These are phyloP conservation scores for Urophycis tenuis DNA, from an alignment of 2,797 vertebrate species.

Conservation along the genomic window DNA sequence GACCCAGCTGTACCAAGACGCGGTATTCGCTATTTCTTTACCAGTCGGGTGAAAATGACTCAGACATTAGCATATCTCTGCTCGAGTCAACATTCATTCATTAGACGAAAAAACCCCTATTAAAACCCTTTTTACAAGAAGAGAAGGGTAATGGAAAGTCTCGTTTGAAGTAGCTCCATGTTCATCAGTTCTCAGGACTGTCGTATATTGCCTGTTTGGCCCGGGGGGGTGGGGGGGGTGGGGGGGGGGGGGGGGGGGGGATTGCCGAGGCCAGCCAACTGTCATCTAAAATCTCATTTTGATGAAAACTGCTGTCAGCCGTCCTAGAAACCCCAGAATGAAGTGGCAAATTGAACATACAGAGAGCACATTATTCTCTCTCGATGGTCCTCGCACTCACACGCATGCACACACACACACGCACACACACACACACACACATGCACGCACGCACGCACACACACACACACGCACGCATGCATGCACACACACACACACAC, in stretches of 20 bases:
- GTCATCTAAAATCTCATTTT: slow-evolving; percentile 32
- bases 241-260: not conserved
- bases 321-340: slow-evolving; percentile 3
- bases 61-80: slow-evolving; percentile 12
- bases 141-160: not conserved
- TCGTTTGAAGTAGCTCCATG: slow-evolving; percentile 22
- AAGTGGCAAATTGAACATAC: slow-evolving; percentile 38
- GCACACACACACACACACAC: no score
- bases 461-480: no score
- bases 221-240: not conserved
- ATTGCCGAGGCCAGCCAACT: slow-evolving; percentile 12
- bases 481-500: not conserved
- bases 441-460: no score
- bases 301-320: slow-evolving; percentile 36
- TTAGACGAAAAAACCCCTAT: not conserved
- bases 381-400: slow-evolving; percentile 46
- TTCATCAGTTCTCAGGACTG: slow-evolving; percentile 11
- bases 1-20: not conserved
- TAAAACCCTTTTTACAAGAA: not conserved
- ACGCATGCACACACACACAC: slow-evolving; percentile 68
- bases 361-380: slow-evolving; percentile 68
- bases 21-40: not conserved
- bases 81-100: slow-evolving; percentile 11
- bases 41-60: not conserved
- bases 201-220: not conserved